Evolutionary conservation across 2,113 vertebrate species (phyloP), one percentile per base, ranked within the genome.

Genomic region (human (Homo sapiens)): DNA sequence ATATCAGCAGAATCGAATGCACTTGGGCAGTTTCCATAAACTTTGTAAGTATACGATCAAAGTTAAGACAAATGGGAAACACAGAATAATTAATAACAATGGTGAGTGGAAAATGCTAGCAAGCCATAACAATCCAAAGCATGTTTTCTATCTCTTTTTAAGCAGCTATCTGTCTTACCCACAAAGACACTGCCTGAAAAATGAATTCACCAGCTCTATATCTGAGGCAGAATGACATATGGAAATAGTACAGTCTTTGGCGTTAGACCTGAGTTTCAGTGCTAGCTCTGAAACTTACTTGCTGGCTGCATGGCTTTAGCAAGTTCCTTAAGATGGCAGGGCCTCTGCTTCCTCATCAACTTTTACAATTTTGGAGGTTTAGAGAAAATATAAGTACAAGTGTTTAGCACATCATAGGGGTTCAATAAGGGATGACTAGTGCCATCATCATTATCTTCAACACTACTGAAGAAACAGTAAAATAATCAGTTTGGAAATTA

Each of bases 101-200:
- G 27, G 32, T 4, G 32, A 68, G n/a, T 90, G 79, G 70, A 87
- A 83, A 72, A 93, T 70, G 73, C 52, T 78, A 48, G 70, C 91
- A 93, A 79, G 50, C 43, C 66, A 48, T n/a, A 82, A 92, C 14
- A 20, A 72, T 61, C 64, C 4, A 9, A 82, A 76, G 76, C 55
- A 23, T 32, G 38, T 82, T 93, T 66, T 93, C 25, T 3, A 14
- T 72, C 57, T 70, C 70, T 32, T 68, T 61, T 83, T 64, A n/a
- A 18, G 87, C 27, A 72, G n/a, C 50, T 25, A 66, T 86, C 83
- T 80, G n/a, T 95, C 75, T 80, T 80, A 94, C 75, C 23, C 59
- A 48, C 43, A 95, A 83, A 93, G n/a, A 75, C 78, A 83, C 59
- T 55, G 55, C 76, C 35, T 80, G 64, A 92, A 52, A 87, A 93